A percentile compares a stretch with the other conserved stretches of the same genome.
These are phyloP conservation scores for Sphaerodactylus townsendi DNA, from an alignment of 2,113 vertebrate species.

Conservation along the genomic window DNA sequence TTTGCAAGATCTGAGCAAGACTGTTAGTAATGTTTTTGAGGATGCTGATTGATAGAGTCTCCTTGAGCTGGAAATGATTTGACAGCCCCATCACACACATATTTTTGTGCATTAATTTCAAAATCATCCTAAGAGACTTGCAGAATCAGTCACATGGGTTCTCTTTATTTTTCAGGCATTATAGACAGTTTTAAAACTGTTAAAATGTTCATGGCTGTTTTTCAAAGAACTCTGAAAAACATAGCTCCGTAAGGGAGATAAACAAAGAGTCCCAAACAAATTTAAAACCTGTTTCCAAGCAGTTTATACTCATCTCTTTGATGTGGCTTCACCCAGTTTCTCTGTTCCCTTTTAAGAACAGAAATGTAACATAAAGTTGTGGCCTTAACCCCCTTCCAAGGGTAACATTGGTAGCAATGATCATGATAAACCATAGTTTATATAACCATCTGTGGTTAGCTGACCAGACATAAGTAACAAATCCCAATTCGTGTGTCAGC, in stretches of 20 bases:
- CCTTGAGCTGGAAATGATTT: too few species aligned
- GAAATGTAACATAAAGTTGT: background rate
- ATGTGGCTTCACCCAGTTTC: background rate
- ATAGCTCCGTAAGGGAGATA: background rate
- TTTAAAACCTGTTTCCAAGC: background rate
- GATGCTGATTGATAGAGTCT: too few species aligned
- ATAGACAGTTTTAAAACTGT: background rate
- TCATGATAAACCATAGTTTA: too few species aligned
- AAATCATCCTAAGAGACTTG: background rate
- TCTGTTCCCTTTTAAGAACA: background rate
- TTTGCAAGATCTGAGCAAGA: too few species aligned
- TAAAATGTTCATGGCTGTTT: background rate
- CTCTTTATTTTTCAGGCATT: too few species aligned
- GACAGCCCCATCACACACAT: too few species aligned
- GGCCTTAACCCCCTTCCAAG: background rate
- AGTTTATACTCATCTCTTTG: background rate
- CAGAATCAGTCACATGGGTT: too few species aligned
- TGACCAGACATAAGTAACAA: too few species aligned
- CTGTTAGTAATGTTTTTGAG: too few species aligned
- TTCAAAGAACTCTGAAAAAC: background rate
- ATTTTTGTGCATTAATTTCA: background rate
- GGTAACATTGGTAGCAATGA: background rate
- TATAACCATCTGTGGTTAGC: too few species aligned
- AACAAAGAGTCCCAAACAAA: background rate
- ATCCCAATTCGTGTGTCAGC: too few species aligned